Conservation (phyloP, 1,140 invertebrate species). For the Platyscapa corneri region DNA sequence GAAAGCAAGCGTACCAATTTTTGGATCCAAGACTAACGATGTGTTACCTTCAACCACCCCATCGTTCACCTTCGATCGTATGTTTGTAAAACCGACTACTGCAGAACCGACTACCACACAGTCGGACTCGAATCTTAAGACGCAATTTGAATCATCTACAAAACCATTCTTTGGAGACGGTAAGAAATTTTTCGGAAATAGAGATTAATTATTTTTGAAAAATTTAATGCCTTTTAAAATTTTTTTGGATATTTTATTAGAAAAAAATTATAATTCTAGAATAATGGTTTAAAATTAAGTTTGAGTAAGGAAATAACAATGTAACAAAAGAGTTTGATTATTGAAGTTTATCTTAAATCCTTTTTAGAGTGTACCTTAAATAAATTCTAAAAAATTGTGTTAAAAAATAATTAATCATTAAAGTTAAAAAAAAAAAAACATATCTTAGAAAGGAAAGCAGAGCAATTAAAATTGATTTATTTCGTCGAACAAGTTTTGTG, state of each 20-base stretch:
- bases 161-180: slow-evolving; percentile 15
- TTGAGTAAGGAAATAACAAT: too few species aligned
- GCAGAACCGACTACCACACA: not conserved
- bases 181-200: not conserved
- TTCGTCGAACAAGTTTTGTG: not conserved
- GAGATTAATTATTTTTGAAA: too few species aligned
- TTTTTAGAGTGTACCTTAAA: too few species aligned
- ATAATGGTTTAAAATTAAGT: too few species aligned
- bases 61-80: slow-evolving; percentile 41
- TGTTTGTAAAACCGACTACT: not conserved
- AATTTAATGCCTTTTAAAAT: too few species aligned
- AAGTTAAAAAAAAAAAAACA: too few species aligned
- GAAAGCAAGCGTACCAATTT: not conserved
- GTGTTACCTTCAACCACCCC: not conserved
- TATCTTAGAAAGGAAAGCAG: not conserved
- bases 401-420: too few species aligned
- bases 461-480: not conserved
- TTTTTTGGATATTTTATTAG: too few species aligned
- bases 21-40: not conserved
- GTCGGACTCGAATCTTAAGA: not conserved
- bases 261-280: too few species aligned
- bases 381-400: too few species aligned
- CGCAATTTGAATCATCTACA: slow-evolving; percentile 22
- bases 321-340: too few species aligned
- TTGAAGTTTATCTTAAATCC: too few species aligned